These are phyloP conservation scores for Augochlora pura DNA, from an alignment of 1,140 invertebrate species.

Conservation along the genomic window DNA sequence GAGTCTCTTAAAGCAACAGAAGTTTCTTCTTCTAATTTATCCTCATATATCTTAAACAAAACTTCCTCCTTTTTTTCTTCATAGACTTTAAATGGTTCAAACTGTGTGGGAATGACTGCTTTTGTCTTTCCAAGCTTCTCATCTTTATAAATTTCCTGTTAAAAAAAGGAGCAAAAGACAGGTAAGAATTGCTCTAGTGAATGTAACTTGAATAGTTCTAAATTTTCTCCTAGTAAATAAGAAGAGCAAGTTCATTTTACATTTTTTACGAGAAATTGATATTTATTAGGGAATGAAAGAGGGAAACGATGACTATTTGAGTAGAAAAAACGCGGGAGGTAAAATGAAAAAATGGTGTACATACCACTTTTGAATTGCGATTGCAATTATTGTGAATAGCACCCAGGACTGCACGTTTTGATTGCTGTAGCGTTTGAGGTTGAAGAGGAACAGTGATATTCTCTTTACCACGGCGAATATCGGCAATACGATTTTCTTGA, in stretches of 20 bases:
- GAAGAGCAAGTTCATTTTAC: neutral
- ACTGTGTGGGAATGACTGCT: slow-evolving; percentile 60
- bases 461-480: slow-evolving; percentile 72
- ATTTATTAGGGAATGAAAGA: neutral
- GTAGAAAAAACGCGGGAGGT: slow-evolving; percentile 14
- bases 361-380: slow-evolving; percentile 75
- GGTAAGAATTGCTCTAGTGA: slow-evolving; percentile 1
- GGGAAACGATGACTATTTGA: neutral
- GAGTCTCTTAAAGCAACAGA: slow-evolving; percentile 71
- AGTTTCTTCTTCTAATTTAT: slow-evolving; percentile 81
- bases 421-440: slow-evolving; percentile 76
- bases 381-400: slow-evolving; percentile 78
- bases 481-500: slow-evolving; percentile 82
- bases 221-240: neutral
- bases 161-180: slow-evolving; percentile 24
- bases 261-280: neutral
- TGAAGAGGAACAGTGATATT: slow-evolving; percentile 72
- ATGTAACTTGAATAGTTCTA: slow-evolving; percentile 6
- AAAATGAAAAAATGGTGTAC: slow-evolving; percentile 49
- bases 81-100: slow-evolving; percentile 81
- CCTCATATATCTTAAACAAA: slow-evolving; percentile 86
- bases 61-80: slow-evolving; percentile 73
- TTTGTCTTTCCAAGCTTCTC: slow-evolving; percentile 77
- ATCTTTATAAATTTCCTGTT: slow-evolving; percentile 75
- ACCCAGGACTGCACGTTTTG: slow-evolving; percentile 82